These are phyloP conservation scores for Brachionichthys hirsutus DNA, from an alignment of 2,113 vertebrate species.

Conservation along the genomic window DNA sequence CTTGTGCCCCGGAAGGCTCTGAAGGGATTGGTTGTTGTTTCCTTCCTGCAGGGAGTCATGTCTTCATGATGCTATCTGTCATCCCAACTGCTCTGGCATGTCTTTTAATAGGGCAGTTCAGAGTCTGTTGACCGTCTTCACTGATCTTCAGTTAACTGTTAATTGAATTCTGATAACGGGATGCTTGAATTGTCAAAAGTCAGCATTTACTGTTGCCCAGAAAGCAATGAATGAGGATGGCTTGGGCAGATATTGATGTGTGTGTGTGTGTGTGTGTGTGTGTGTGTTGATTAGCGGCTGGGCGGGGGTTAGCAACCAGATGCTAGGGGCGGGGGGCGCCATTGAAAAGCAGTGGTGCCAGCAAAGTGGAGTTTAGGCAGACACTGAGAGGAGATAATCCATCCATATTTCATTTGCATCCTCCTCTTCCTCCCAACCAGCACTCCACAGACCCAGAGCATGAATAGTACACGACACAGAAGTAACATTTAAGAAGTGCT, in stretches of 20 bases:
- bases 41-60: constrained; percentile 54
- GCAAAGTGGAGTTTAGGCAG: constrained; percentile 61
- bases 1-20: constrained; percentile 26
- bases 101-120: constrained; percentile 31
- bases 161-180: constrained; percentile 33
- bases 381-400: constrained; percentile 69
- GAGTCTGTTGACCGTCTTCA: constrained; percentile 32
- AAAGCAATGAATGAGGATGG: constrained; percentile 9
- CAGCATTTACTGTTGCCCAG: constrained; percentile 63
- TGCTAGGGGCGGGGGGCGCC: constrained; percentile 57
- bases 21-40: constrained; percentile 44
- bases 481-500: constrained; percentile 36
- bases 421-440: constrained; percentile 55
- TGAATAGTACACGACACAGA: constrained; percentile 61
- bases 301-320: constrained; percentile 54
- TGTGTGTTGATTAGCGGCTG: constrained; percentile 58
- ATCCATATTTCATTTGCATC: constrained; percentile 74
- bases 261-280: constrained; percentile 31
- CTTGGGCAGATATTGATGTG: constrained; percentile 24
- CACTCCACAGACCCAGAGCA: constrained; percentile 47
- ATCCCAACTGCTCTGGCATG: constrained; percentile 36
- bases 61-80: constrained; percentile 54
- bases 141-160: constrained; percentile 61
- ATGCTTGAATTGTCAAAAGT: constrained; percentile 47
- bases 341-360: constrained; percentile 53